Percentiles rank a stretch among this genome's conserved stretches.
phyloP scores from a whole-genome alignment of 2,113 vertebrate genomes.

The Dicerorhinus sumatrensis region DNA sequence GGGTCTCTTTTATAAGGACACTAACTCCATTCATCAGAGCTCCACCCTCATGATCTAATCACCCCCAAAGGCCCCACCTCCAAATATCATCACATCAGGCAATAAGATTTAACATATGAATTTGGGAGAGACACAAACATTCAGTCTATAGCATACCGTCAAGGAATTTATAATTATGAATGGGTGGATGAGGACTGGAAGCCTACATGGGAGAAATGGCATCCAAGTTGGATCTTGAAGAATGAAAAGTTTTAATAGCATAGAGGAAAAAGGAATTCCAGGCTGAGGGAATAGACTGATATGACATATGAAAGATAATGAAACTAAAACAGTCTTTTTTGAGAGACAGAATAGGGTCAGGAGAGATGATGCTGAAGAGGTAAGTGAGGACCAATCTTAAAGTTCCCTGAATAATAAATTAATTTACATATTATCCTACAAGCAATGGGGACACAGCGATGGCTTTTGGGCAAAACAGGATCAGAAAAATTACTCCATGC shows the following conservation, averaged over 20 bases:
- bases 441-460: neutral
- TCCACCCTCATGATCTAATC: neutral
- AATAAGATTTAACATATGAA: neutral
- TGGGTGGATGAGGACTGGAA: neutral
- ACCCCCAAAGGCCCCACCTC: neutral
- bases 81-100: neutral
- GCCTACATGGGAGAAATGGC: neutral
- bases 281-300: neutral
- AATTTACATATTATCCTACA: neutral
- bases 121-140: neutral
- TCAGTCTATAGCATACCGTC: neutral
- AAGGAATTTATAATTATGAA: neutral
- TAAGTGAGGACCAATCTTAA: neutral
- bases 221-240: neutral
- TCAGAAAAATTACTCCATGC: slow-evolving; percentile 37
- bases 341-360: neutral
- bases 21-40: neutral
- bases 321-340: neutral
- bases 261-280: neutral
- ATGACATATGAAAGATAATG: neutral
- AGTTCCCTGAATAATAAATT: neutral
- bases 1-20: neutral
- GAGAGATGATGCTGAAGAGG: neutral
- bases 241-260: slow-evolving; percentile 27
- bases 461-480: neutral